These are phyloP conservation scores for Styela clava DNA, from an alignment of 23 tunicate species.

Conservation along the genomic window DNA sequence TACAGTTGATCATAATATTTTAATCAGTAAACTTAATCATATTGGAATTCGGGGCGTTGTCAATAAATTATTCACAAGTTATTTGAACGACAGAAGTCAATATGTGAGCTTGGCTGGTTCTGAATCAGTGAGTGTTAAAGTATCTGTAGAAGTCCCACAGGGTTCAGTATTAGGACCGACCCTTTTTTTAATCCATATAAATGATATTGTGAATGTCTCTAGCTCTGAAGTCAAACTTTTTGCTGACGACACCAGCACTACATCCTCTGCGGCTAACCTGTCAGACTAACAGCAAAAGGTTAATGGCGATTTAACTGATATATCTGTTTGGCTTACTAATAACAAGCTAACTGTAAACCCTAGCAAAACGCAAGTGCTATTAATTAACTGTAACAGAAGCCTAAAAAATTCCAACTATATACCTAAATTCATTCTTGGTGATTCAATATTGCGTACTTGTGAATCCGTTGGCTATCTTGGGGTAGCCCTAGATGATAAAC, in stretches of 20 bases:
- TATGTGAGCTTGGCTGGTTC: too few relatives aligned
- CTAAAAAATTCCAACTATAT: not conserved
- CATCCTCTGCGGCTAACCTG: not conserved
- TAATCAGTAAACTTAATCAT: too few relatives aligned
- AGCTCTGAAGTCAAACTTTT: not conserved
- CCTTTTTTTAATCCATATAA: not conserved
- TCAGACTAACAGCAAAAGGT: not conserved
- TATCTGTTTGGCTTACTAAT: not conserved
- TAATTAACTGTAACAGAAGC: not conserved
- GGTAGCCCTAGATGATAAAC: not conserved
- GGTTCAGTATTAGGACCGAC: not conserved
- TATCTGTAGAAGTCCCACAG: too few relatives aligned
- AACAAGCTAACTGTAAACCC: not conserved
- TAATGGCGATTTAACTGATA: not conserved
- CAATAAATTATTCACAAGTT: too few relatives aligned
- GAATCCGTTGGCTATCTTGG: not conserved
- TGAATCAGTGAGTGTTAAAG: too few relatives aligned
- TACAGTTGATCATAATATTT: too few relatives aligned
- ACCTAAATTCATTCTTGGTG: not conserved
- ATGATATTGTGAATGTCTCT: not conserved
- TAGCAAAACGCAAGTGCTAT: not conserved
- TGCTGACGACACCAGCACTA: not conserved
- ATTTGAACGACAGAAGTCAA: too few relatives aligned
- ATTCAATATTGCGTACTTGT: not conserved
- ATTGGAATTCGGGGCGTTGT: too few relatives aligned